These are phyloP conservation scores for Cenopis cana DNA, from an alignment of 2,888 invertebrate genomes.

Conservation along the genomic window DNA sequence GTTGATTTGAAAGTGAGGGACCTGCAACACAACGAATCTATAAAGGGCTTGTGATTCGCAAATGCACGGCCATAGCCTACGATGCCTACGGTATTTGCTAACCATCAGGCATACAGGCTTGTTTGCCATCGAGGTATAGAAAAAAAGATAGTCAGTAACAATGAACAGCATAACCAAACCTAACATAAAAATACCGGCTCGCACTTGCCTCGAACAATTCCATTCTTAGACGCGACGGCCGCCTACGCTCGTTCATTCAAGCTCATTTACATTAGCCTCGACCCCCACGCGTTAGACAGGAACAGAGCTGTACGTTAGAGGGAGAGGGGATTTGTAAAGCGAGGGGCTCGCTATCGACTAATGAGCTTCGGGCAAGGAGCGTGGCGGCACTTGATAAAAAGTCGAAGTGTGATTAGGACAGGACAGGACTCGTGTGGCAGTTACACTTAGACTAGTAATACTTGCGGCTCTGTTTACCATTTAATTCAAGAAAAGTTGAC, in stretches of 20 bases:
- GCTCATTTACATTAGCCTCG: conserved; percentile 39
- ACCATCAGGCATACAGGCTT: no score
- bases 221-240: conserved; percentile 31
- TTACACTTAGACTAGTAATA: neutral
- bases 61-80: no score
- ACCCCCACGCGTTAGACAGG: conserved; percentile 28
- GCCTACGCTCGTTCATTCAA: conserved; percentile 32
- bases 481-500: neutral
- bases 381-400: conserved; percentile 35
- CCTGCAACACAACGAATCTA: no score
- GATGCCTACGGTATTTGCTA: no score
- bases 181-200: neutral
- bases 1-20: no score
- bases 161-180: neutral
- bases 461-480: neutral
- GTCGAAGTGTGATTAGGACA: conserved; percentile 24
- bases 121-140: no score
- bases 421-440: conserved; percentile 8
- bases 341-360: conserved; percentile 34
- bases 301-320: neutral
- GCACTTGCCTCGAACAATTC: conserved; percentile 13
- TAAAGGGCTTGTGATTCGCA: no score
- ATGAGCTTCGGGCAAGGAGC: conserved; percentile 28
- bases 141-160: neutral
- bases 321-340: neutral